Conservation (phyloP, 2,888 invertebrate species). For the Labia minor region DNA sequence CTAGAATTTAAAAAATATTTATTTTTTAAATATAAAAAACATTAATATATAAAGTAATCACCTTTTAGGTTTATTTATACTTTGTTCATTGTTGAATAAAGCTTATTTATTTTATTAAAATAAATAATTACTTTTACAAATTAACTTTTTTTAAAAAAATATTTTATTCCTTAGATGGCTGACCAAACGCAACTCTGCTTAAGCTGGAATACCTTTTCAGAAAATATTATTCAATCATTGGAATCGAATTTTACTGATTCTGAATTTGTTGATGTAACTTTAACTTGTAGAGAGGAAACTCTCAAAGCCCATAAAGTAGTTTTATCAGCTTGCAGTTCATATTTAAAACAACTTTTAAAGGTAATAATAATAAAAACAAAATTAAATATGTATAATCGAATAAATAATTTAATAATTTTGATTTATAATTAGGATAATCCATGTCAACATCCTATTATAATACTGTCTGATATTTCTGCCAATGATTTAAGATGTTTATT, state of each 20-base stretch:
- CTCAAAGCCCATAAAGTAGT: slow-evolving; percentile 35
- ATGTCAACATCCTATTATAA: slow-evolving; percentile 33
- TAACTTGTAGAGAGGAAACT: slow-evolving; percentile 33
- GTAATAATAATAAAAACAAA: neutral
- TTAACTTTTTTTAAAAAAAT: neutral
- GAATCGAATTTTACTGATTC: slow-evolving; percentile 32
- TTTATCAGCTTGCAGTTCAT: slow-evolving; percentile 34
- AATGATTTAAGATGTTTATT: slow-evolving; percentile 31
- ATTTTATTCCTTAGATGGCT: neutral
- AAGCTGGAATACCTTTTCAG: slow-evolving; percentile 33
- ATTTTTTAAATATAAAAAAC: too few relatives aligned
- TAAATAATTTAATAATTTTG: too few relatives aligned
- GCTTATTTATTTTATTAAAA: slow-evolving; percentile 13
- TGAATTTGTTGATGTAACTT: slow-evolving; percentile 34
- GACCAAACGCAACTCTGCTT: slow-evolving; percentile 31
- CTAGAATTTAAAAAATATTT: too few relatives aligned
- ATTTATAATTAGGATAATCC: slow-evolving; percentile 29
- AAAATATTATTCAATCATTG: slow-evolving; percentile 33
- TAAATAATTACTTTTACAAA: neutral
- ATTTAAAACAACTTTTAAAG: slow-evolving; percentile 28
- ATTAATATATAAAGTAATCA: too few relatives aligned
- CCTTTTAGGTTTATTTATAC: neutral
- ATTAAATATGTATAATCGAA: slow-evolving; percentile 7
- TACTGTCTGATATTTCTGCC: slow-evolving; percentile 31
- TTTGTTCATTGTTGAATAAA: neutral